Conservation (phyloP, 2,888 invertebrate genomes). For the Julus scanicus region DNA sequence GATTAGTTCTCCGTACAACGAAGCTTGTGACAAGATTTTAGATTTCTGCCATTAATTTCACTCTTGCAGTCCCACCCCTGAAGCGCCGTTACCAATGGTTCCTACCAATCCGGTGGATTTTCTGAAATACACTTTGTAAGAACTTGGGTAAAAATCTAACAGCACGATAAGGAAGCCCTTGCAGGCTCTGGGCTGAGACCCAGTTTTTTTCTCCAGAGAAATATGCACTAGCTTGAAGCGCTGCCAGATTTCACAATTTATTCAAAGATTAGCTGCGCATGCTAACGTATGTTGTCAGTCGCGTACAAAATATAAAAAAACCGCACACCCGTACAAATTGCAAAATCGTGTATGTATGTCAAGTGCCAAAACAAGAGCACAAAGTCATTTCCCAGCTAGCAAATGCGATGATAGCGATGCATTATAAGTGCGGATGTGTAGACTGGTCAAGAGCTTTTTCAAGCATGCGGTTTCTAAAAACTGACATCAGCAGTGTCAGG, state of each 20-base stretch:
- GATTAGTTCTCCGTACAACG: neutral
- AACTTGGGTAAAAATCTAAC: neutral
- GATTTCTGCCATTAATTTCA: conserved; percentile 36
- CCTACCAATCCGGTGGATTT: neutral
- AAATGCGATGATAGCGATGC: conserved; percentile 1
- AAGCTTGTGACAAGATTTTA: conserved; percentile 35
- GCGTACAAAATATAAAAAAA: neutral
- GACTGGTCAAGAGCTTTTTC: neutral
- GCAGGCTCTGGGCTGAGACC: neutral
- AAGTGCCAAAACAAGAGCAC: conserved; percentile 20
- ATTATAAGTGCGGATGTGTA: conserved; percentile 22
- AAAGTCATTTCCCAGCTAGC: neutral
- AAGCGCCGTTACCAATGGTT: neutral
- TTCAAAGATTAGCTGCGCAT: conserved; percentile 29
- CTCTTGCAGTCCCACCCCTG: neutral
- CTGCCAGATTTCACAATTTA: conserved; percentile 28
- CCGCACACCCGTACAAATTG: neutral
- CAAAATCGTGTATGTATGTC: conserved; percentile 10
- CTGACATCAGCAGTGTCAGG: neutral
- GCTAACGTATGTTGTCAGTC: conserved; percentile 41
- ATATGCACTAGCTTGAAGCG: neutral
- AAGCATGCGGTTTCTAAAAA: neutral
- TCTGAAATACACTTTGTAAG: neutral
- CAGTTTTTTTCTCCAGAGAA: neutral
- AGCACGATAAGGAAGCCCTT: conserved; percentile 2